phyloP scores from a whole-genome alignment of 2,888 invertebrate genomes.

The Hemaris fuciformis region DNA sequence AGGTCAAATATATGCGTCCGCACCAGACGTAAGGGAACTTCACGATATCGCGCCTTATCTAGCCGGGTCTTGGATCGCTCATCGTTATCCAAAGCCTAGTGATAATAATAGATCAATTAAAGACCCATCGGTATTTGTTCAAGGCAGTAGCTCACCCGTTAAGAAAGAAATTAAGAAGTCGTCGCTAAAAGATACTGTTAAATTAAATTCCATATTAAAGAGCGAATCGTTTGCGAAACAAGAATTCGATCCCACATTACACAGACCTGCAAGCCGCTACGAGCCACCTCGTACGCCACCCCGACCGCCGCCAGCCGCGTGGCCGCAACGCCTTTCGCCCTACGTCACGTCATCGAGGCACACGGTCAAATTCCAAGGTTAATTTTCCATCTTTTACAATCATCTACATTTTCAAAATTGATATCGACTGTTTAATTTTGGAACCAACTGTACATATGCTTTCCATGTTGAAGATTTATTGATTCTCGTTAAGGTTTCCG shows the following conservation, averaged over 20 bases:
- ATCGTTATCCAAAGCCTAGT: slow-evolving; percentile 86
- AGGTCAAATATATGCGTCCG: slow-evolving; percentile 90
- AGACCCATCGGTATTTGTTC: slow-evolving; percentile 51
- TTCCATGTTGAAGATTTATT: slow-evolving; percentile 53
- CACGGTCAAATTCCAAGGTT: slow-evolving; percentile 89
- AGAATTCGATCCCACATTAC: slow-evolving; percentile 87
- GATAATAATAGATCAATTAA: slow-evolving; percentile 86
- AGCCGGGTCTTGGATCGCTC: slow-evolving; percentile 90
- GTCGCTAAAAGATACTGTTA: slow-evolving; percentile 63
- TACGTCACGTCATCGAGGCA: slow-evolving; percentile 82
- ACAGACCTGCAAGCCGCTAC: slow-evolving; percentile 89
- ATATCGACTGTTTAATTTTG: slow-evolving; percentile 61
- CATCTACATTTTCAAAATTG: slow-evolving; percentile 26
- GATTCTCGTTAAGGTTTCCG: slow-evolving; percentile 50
- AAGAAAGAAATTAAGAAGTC: slow-evolving; percentile 68
- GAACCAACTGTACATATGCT: slow-evolving; percentile 53
- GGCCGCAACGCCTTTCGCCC: slow-evolving; percentile 68
- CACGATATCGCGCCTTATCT: slow-evolving; percentile 90
- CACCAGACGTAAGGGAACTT: slow-evolving; percentile 89
- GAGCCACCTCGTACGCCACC: slow-evolving; percentile 84
- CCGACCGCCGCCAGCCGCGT: slow-evolving; percentile 71
- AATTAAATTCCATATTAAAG: slow-evolving; percentile 74
- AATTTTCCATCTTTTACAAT: slow-evolving; percentile 44
- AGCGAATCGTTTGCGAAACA: slow-evolving; percentile 83
- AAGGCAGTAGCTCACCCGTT: slow-evolving; percentile 58